A percentile compares a stretch with the other conserved stretches of the same genome.
These are phyloP conservation scores for Oreortyx pictus DNA, from an alignment of 2,797 vertebrate species.

Conservation along the genomic window DNA sequence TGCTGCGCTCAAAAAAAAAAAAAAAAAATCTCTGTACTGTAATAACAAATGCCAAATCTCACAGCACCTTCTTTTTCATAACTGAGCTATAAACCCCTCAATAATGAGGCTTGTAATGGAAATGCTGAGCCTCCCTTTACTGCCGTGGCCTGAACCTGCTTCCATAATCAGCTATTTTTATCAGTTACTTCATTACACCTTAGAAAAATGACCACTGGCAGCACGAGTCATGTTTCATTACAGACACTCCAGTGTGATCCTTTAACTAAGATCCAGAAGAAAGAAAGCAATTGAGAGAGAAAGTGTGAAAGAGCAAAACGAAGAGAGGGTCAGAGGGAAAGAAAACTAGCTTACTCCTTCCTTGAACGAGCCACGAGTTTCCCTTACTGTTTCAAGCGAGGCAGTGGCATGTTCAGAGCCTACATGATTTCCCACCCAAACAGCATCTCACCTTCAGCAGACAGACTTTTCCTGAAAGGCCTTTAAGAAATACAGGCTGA, in stretches of 20 bases:
- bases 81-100: conserved; percentile 67
- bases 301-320: not conserved
- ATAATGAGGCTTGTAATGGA: conserved; percentile 73
- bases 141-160: conserved; percentile 43
- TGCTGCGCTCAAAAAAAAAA: not conserved
- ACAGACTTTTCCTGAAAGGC: not conserved
- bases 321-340: not conserved
- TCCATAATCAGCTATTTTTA: conserved; percentile 82
- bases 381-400: not conserved
- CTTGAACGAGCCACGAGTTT: not conserved
- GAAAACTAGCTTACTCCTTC: not conserved
- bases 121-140: conserved; percentile 60
- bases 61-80: conserved; percentile 76
- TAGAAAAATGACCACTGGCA: conserved; percentile 84
- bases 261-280: not conserved
- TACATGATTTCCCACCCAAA: not conserved
- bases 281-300: not conserved
- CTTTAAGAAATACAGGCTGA: not conserved
- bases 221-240: conserved; percentile 79
- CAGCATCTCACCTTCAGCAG: not conserved
- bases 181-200: conserved; percentile 85
- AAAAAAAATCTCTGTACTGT: conserved; percentile 25
- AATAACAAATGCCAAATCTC: conserved; percentile 63
- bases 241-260: not conserved
- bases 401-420: not conserved